Conservation (phyloP, 2,797 vertebrate species). For the Propithecus perrieri region DNA sequence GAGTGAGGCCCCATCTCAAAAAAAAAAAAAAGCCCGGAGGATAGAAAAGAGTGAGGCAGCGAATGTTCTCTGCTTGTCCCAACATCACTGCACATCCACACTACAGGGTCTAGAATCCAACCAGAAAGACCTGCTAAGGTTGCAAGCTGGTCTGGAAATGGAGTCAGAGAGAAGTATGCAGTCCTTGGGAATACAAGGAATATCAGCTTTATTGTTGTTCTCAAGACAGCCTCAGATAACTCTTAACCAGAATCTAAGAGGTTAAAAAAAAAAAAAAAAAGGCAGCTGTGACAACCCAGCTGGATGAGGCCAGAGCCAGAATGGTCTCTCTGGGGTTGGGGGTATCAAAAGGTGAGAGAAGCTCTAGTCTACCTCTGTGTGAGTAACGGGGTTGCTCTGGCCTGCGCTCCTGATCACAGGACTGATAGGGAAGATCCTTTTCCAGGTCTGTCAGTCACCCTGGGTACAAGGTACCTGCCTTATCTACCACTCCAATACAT, state of each 20-base stretch:
- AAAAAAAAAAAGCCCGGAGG: not conserved
- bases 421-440: too few species aligned
- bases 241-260: not conserved
- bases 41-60: not conserved
- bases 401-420: rapidly evolving
- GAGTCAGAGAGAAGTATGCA: not conserved
- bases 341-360: not conserved
- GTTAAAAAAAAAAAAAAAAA: not conserved
- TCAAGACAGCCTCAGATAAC: not conserved
- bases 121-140: not conserved
- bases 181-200: not conserved
- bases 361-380: not conserved
- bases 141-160: not conserved
- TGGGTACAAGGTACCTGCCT: too few species aligned
- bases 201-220: not conserved
- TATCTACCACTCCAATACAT: not conserved
- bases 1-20: not conserved
- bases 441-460: not conserved
- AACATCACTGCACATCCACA: not conserved
- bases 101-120: not conserved
- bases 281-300: not conserved
- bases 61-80: not conserved
- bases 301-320: not conserved
- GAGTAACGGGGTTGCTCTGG: not conserved
- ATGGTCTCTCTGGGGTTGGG: not conserved